Base-by-base conservation (phyloP, 1,140 invertebrate species). In the Drosophila pseudoananassae region DNA sequence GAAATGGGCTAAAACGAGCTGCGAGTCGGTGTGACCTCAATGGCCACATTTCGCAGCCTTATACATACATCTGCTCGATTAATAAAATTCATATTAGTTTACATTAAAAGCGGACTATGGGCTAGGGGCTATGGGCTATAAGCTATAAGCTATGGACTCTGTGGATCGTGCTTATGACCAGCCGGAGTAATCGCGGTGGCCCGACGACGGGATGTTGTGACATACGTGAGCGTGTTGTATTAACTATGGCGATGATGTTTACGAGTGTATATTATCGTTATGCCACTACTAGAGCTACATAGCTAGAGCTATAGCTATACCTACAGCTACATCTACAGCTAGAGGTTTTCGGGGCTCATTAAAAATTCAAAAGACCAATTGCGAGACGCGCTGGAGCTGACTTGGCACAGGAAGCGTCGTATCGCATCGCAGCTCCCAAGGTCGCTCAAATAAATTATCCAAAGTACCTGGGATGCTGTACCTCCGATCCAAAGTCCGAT, bases 281-380 rank as follows among this genome's bases (percentile, higher is more conserved):
- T 20, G 2, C 20, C 20, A 20, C 2, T 20, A 3, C 20, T 3
- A 20, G 20, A 20, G 20, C 20, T 20, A 20, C 1, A n/a, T n/a
- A 20, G 20, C 20, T 20, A 20, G 20, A 20, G 20, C 20, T 20
- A 20, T 3, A 20, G 20, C 20, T 20, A 20, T n/a, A n/a, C n/a
- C n/a, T n/a, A n/a, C n/a, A 20, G 20, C 20, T 20, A 20, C 2
- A 20, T 2, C 20, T 20, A 20, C 2, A 20, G 20, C 20, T 20
- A 20, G 20, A 20, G 20, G 20, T 2, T 20, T 66, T 65, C 50
- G 7, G 40, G 43, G 63, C 49, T 69, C 65, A 69, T 69, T 69
- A 69, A 69, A 69, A 69, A 69, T 69, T 43, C 65, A 69, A 50
- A 56, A 69, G 59, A 54, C 65, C 65, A 69, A 69, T 69, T 69